Evolutionary conservation across 2,888 invertebrate species (phyloP).

Genomic region (Masnerella sp.): DNA sequence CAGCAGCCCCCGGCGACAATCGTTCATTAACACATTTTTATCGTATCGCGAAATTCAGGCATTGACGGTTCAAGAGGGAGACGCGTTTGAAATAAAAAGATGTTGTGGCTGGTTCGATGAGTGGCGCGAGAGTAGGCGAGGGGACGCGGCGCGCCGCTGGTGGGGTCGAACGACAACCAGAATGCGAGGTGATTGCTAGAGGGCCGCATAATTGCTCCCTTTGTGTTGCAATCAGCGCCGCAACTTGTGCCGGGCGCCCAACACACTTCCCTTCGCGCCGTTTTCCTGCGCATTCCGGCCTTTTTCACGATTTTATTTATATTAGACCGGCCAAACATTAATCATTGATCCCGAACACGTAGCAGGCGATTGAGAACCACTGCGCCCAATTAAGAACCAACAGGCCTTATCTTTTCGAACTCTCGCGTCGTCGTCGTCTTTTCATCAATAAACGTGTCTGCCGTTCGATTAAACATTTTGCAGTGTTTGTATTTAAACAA

Average conservation of each 20-base stretch:
- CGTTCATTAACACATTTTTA: slow-evolving; percentile 77
- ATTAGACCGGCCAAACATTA: slow-evolving; percentile 16
- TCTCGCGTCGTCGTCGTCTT: no score
- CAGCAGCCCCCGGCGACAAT: slow-evolving; percentile 70
- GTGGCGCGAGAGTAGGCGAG: slow-evolving; percentile 51
- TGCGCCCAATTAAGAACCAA: background rate
- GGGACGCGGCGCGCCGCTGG: slow-evolving; percentile 58
- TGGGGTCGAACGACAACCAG: slow-evolving; percentile 76
- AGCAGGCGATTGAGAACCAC: slow-evolving; percentile 4
- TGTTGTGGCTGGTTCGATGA: slow-evolving; percentile 65
- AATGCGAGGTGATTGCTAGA: slow-evolving; percentile 78
- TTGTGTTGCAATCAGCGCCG: slow-evolving; percentile 78
- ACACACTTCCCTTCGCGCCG: slow-evolving; percentile 55
- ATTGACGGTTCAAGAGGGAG: slow-evolving; percentile 56
- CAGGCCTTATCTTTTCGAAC: no score
- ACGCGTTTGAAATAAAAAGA: slow-evolving; percentile 75
- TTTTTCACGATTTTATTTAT: slow-evolving; percentile 30
- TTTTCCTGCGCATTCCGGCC: slow-evolving; percentile 41
- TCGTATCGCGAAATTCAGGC: slow-evolving; percentile 67
- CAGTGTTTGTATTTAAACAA: no score
- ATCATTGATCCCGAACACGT: slow-evolving; percentile 3
- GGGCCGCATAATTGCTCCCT: slow-evolving; percentile 78
- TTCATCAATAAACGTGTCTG: no score
- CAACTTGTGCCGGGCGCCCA: slow-evolving; percentile 71
- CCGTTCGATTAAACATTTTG: no score